A percentile compares a stretch with the other conserved stretches of the same genome.
Evolutionary conservation across 2,113 vertebrate species (phyloP).

Genomic region (Hypocryptadius cinnamomeus): DNA sequence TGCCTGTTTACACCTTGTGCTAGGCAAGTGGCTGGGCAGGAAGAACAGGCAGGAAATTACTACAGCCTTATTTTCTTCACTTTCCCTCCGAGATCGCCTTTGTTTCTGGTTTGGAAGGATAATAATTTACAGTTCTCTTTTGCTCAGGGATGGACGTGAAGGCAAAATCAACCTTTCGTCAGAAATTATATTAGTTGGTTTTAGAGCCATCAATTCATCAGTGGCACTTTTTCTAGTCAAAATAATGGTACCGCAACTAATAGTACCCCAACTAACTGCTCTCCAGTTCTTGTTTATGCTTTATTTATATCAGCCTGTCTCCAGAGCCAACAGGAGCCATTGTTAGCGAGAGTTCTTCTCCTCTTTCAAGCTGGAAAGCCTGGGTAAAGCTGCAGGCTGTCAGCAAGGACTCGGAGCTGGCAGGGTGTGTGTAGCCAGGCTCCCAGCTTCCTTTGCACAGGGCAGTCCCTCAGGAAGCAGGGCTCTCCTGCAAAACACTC

Average conservation of each 20-base stretch:
- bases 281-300: background rate
- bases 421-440: accelerated
- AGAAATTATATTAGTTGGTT: background rate
- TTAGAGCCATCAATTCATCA: background rate
- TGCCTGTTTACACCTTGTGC: background rate
- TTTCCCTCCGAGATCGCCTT: background rate
- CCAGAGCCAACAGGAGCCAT: background rate
- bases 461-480: background rate
- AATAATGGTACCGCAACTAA: background rate
- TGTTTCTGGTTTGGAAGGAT: background rate
- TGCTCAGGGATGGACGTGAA: background rate
- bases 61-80: background rate
- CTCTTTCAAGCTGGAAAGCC: background rate
- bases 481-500: background rate
- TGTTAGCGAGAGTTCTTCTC: background rate
- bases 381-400: background rate
- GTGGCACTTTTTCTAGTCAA: background rate
- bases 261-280: background rate
- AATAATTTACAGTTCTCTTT: background rate
- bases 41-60: background rate
- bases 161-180: background rate
- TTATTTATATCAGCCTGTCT: background rate
- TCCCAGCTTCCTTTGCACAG: background rate
- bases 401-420: background rate
- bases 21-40: background rate